Base-by-base conservation (phyloP, 2,113 vertebrate genomes). In the Psettodes erumei region DNA sequence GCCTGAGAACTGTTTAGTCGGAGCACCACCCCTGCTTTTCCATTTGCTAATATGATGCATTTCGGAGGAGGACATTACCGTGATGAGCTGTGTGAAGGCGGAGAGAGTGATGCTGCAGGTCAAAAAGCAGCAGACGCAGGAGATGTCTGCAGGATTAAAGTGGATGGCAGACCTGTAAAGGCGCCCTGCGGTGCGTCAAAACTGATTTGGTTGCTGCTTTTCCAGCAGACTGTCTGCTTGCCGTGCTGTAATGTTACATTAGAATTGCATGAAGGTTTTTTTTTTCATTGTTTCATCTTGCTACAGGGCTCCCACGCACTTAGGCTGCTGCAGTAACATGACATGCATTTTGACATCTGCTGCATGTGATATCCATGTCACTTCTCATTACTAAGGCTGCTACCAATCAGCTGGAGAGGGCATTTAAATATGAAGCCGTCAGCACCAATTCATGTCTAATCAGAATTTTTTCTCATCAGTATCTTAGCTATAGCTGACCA, bases 371-470 rank as follows among this genome's bases (percentile, higher is more conserved):
- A 27, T 45, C 50, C 35, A 3, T 40, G 71, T 56, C 83, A 76
- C 67, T 69, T 25, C 35, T 75, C 51, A 50, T 83, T 67, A 75
- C 1, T 0, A 19, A 63, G 13, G 4, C 28, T 5, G 18, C 35
- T 2, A 68, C 21, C 59, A 63, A 61, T 69, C 37, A 77, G 15
- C 55, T 25, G 47, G 19, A 38, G 38, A 83, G 59, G 23, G 18
- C 21, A 35, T 71, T 37, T 77, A 21, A 71, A 68, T 35, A 21
- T 23, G 54, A 72, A 65, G 42, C 32, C 76, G 79, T 68, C 63
- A 53, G 21, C 11, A 19, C 75, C 35, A 53, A 45, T 79, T 55
- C 12, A 38, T 30, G 6, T 38, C 58, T 65, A 47, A 35, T 68
- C 19, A 55, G 9, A 10, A 10, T 48, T 45, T 28, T 54, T 16